Conservation (phyloP, 2,888 invertebrate genomes). For the Odontocolon sp. region DNA sequence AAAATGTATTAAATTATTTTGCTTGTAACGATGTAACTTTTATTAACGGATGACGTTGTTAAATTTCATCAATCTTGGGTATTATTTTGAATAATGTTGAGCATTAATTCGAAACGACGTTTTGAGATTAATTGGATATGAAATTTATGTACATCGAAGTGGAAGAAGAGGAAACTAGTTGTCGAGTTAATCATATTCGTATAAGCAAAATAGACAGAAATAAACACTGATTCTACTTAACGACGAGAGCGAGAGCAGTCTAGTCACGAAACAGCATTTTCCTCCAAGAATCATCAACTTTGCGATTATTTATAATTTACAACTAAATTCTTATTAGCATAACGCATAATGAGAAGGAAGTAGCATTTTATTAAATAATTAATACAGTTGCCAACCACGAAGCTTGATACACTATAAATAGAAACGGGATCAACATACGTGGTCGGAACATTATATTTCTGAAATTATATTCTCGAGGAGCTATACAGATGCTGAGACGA, state of each 20-base stretch:
- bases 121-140: neutral
- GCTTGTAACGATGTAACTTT: neutral
- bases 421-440: neutral
- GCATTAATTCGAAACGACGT: neutral
- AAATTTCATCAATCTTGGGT: neutral
- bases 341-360: neutral
- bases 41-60: neutral
- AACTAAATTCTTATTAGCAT: conserved; percentile 18
- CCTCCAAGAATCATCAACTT: neutral
- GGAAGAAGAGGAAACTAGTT: neutral
- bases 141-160: neutral
- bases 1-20: neutral
- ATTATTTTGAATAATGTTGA: neutral
- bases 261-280: neutral
- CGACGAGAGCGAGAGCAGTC: neutral
- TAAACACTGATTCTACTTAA: neutral
- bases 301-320: neutral
- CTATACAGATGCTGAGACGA: neutral
- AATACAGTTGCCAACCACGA: neutral
- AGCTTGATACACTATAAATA: neutral
- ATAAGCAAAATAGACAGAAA: neutral
- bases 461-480: neutral
- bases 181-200: neutral
- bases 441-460: conserved; percentile 8
- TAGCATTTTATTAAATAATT: conserved; percentile 8